A percentile compares a stretch with the other conserved stretches of the same genome.
Evolutionary conservation across 2,113 vertebrate genomes (phyloP).

Genomic region (Epinephelus moara): DNA sequence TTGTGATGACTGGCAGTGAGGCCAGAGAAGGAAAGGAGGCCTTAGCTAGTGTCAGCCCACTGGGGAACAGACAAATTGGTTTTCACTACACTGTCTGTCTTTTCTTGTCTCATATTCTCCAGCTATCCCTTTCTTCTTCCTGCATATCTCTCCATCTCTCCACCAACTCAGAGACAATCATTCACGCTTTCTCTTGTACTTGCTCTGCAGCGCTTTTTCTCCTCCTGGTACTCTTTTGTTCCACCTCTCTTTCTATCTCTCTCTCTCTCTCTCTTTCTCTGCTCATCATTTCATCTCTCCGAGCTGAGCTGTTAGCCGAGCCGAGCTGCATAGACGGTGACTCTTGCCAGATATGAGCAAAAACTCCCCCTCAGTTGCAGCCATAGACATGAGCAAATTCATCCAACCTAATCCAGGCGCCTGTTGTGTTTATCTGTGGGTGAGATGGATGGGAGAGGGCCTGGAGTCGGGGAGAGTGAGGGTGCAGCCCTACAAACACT

Average conservation of each 20-base stretch:
- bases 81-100: conserved; percentile 73
- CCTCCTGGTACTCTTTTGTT: conserved; percentile 52
- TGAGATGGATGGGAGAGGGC: conserved; percentile 35
- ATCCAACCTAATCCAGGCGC: conserved; percentile 49
- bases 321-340: conserved; percentile 35
- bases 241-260: conserved; percentile 34
- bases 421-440: conserved; percentile 63
- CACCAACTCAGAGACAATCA: conserved; percentile 62
- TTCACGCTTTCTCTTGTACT: conserved; percentile 61
- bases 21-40: conserved; percentile 71
- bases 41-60: conserved; percentile 77
- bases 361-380: conserved; percentile 44
- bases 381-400: conserved; percentile 61
- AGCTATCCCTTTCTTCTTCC: conserved; percentile 55
- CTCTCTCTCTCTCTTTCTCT: conserved; percentile 12
- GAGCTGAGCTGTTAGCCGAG: conserved; percentile 39
- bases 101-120: conserved; percentile 66
- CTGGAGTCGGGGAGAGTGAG: conserved; percentile 12
- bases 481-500: conserved; percentile 30
- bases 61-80: conserved; percentile 79
- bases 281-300: conserved; percentile 63
- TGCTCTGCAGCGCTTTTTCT: conserved; percentile 37
- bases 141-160: conserved; percentile 54
- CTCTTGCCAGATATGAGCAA: conserved; percentile 63
- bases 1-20: conserved; percentile 77